Evolutionary conservation across 2,113 vertebrate genomes (phyloP).

Genomic region (Rynchops niger): DNA sequence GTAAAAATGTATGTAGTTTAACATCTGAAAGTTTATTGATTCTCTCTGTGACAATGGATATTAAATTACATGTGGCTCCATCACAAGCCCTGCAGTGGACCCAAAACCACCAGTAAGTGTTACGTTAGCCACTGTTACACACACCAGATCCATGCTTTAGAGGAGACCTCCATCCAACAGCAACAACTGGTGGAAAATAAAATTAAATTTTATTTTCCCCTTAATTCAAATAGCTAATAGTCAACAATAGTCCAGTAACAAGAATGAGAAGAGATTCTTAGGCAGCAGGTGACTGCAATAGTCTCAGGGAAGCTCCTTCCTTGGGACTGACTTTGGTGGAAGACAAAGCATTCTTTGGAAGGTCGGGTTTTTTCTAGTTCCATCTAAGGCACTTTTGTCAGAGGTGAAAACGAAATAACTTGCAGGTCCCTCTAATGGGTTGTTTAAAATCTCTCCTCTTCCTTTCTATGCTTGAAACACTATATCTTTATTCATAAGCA

Average conservation of each 20-base stretch:
- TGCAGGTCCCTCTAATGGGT: background rate
- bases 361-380: background rate
- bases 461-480: background rate
- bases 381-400: background rate
- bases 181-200: background rate
- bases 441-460: background rate
- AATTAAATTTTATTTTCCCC: background rate
- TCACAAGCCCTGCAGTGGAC: background rate
- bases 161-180: background rate
- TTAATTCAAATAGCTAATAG: background rate
- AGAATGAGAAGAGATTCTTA: background rate
- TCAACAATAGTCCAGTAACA: background rate
- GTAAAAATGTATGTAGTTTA: background rate
- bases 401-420: background rate
- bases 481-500: constrained; percentile 3
- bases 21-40: background rate
- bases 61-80: background rate
- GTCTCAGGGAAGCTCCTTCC: background rate
- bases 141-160: background rate
- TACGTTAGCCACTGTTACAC: background rate
- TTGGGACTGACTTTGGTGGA: background rate
- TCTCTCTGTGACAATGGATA: background rate
- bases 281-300: background rate
- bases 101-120: background rate
- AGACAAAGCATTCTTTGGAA: background rate